Conservation (phyloP, 2,797 vertebrate genomes). For the Eleutherodactylus coqui region DNA sequence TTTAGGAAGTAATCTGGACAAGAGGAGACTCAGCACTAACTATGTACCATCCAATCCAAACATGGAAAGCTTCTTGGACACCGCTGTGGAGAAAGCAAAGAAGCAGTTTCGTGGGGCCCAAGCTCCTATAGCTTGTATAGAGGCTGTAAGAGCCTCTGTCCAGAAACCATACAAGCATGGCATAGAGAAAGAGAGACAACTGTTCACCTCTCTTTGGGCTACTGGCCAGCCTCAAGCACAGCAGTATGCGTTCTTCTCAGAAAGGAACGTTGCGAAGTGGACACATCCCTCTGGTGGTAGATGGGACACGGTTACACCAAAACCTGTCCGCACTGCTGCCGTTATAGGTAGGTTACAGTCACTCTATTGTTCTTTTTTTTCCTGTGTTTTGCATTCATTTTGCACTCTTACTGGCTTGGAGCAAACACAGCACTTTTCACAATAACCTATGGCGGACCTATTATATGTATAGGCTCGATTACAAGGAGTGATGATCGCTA, state of each 20-base stretch:
- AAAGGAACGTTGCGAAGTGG: slow-evolving; percentile 82
- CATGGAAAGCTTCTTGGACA: slow-evolving; percentile 76
- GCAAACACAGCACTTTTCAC: too few relatives aligned
- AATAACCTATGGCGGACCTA: too few relatives aligned
- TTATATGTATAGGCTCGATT: too few relatives aligned
- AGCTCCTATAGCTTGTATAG: slow-evolving; percentile 84
- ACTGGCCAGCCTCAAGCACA: slow-evolving; percentile 86
- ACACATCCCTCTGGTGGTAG: slow-evolving; percentile 77
- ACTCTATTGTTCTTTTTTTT: not conserved
- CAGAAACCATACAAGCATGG: slow-evolving; percentile 79
- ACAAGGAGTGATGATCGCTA: too few relatives aligned
- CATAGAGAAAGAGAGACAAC: slow-evolving; percentile 77
- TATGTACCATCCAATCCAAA: slow-evolving; percentile 69
- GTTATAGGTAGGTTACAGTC: slow-evolving; percentile 82
- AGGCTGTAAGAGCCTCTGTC: slow-evolving; percentile 80
- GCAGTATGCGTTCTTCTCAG: slow-evolving; percentile 88
- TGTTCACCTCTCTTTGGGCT: slow-evolving; percentile 77
- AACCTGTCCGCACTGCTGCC: slow-evolving; percentile 78
- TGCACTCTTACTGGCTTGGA: not conserved
- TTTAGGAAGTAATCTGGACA: slow-evolving; percentile 76
- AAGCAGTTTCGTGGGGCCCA: slow-evolving; percentile 76
- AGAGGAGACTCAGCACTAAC: slow-evolving; percentile 77
- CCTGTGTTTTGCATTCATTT: not conserved
- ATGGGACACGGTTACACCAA: slow-evolving; percentile 80
- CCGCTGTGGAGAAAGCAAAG: slow-evolving; percentile 72